Base-by-base conservation (phyloP, 1,140 invertebrate genomes). In the Sitophilus oryzae region DNA sequence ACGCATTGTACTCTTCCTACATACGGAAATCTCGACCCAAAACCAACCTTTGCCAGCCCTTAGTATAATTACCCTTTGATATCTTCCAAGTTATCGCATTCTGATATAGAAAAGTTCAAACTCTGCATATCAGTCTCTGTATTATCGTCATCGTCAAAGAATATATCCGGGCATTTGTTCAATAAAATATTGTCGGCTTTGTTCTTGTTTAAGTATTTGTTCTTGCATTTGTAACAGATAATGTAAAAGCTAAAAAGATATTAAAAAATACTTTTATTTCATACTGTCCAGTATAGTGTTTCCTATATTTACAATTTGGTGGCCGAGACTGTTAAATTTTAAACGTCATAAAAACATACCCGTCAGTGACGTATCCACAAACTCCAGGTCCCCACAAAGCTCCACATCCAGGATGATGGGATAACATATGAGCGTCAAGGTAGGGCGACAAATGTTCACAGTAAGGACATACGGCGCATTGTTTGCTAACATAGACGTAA, bases 181-280 rank as follows among this genome's bases (percentile, higher is more conserved):
- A 59, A 45, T n/a, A 68, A 43, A 9, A 51, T 35, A 43, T 61
- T 59, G 14, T 50, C 52, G 21, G 59, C 35, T 37, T 57, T 45
- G 21, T 58, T 63, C 38, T 41, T 59, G 47, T 64, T 61, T 9
- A 51, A 65, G 56, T 78, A 75, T 40, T 72, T 72, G n/a, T 73
- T 71, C 34, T 76, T 67, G 61, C 79, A 81, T 18, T 71, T 64
- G 18, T 69, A 66, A 64, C 79, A 80, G 56, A 80, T 67, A 3
- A 75, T 65, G 54, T 77, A 79, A 66, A 62, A 58, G 30, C 53
- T 56, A 20, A 45, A 22, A 2, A 44, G 8, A 8, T 16, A 50
- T 16, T n/a, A 48, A 37, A 25, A 23, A 16, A 37, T 19, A 44
- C 10, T 16, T n/a, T 46, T 23, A 36, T 15, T 34, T 25, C 14